phyloP scores from a whole-genome alignment of 2,888 invertebrate species.

The Didymodactylos carnosus region DNA sequence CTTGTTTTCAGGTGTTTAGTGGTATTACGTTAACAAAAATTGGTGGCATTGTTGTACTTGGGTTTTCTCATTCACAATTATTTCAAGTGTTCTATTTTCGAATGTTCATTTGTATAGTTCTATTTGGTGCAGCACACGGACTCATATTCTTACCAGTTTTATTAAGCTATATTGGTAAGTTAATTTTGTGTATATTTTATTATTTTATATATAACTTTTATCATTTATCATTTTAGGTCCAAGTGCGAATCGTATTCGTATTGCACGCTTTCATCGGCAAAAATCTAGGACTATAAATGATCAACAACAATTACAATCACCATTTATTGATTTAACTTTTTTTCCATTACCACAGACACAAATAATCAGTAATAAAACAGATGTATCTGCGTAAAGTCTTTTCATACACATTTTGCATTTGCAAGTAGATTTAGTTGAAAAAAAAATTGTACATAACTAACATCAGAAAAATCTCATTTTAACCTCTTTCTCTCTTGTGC shows the following conservation, averaged over 20 bases:
- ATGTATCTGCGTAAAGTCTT: too few relatives aligned
- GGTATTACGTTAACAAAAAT: slow-evolving; percentile 95
- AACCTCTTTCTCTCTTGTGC: too few relatives aligned
- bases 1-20: slow-evolving; percentile 55
- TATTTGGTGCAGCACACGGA: slow-evolving; percentile 88
- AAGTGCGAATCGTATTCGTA: neutral
- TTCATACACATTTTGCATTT: too few relatives aligned
- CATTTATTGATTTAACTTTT: neutral
- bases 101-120: slow-evolving; percentile 89
- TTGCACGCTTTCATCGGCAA: neutral
- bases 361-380: too few relatives aligned
- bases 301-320: neutral
- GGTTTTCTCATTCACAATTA: slow-evolving; percentile 89
- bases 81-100: slow-evolving; percentile 82
- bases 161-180: slow-evolving; percentile 68
- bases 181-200: neutral
- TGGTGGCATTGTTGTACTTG: slow-evolving; percentile 82
- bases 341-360: too few relatives aligned
- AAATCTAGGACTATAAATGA: neutral
- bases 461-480: too few relatives aligned
- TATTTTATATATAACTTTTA: neutral
- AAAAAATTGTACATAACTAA: too few relatives aligned
- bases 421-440: too few relatives aligned
- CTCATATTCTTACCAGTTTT: slow-evolving; percentile 89
- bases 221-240: neutral